phyloP scores from a whole-genome alignment of 2,113 vertebrate genomes.

The Zingel zingel region DNA sequence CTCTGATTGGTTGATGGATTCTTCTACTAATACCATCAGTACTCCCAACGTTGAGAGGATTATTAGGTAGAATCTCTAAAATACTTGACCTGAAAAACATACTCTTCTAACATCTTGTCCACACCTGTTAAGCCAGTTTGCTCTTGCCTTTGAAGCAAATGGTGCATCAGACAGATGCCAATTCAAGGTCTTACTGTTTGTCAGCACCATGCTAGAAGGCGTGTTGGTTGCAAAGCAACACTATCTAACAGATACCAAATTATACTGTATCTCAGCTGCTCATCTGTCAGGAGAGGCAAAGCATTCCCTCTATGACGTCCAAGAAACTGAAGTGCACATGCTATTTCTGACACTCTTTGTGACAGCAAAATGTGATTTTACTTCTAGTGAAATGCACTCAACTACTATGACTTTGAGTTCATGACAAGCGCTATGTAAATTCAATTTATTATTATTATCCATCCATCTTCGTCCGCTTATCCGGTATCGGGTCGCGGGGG shows the following conservation, averaged over 20 bases:
- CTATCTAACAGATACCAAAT: neutral
- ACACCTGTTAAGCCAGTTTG: constrained; percentile 21
- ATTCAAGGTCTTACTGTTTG: constrained; percentile 12
- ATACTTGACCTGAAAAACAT: neutral
- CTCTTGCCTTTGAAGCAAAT: neutral
- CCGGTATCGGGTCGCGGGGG: too few species aligned
- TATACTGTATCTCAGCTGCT: neutral
- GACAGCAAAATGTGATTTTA: constrained; percentile 6
- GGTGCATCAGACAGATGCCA: neutral
- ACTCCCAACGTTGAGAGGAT: neutral
- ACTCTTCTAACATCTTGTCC: constrained; percentile 10
- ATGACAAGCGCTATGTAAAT: too few species aligned
- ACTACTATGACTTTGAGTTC: neutral
- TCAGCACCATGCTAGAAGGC: neutral
- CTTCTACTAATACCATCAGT: neutral
- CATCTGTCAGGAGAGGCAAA: constrained; percentile 27
- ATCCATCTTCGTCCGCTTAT: too few species aligned
- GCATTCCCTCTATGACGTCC: constrained; percentile 3
- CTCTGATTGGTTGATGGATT: too few species aligned
- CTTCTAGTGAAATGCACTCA: neutral
- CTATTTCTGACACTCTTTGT: constrained; percentile 8
- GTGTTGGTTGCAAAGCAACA: constrained; percentile 10
- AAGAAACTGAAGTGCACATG: constrained; percentile 6
- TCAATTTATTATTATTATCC: too few species aligned
- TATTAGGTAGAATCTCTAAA: constrained; percentile 4